A percentile compares a stretch with the other conserved stretches of the same genome.
Conservation (phyloP, 2,888 invertebrate species). For the Drosophila lutescens region DNA sequence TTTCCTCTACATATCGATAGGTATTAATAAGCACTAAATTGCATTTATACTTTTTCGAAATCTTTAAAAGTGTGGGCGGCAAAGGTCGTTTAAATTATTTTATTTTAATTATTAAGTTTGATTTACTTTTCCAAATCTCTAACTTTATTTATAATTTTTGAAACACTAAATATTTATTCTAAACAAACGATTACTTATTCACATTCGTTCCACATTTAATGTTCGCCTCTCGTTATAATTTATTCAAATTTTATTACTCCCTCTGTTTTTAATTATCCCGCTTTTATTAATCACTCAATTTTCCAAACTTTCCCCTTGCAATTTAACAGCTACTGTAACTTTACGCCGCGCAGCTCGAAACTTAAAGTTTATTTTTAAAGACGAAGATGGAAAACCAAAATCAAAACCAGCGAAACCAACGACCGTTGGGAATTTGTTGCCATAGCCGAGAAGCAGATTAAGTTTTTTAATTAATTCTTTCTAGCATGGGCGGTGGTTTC, state of each 20-base stretch:
- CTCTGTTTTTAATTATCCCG: neutral
- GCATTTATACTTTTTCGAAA: too few relatives aligned
- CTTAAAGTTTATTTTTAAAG: conserved; percentile 5
- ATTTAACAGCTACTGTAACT: conserved; percentile 3
- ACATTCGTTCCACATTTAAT: neutral
- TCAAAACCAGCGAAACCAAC: conserved; percentile 29
- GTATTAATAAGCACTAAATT: too few relatives aligned
- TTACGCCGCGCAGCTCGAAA: neutral
- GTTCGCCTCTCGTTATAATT: neutral
- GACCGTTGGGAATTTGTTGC: conserved; percentile 20
- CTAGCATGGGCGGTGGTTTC: conserved; percentile 15
- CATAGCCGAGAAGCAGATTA: conserved; percentile 61
- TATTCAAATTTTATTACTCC: neutral
- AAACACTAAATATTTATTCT: too few relatives aligned
- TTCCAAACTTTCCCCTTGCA: neutral
- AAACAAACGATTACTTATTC: neutral
- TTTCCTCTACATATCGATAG: too few relatives aligned
- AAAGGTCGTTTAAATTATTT: too few relatives aligned
- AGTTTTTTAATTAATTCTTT: conserved; percentile 74
- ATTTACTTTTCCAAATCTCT: too few relatives aligned
- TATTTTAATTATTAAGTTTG: too few relatives aligned
- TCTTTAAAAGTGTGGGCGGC: too few relatives aligned
- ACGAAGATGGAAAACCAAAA: conserved; percentile 15
- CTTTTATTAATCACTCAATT: neutral
- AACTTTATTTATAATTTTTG: too few relatives aligned